These are phyloP conservation scores for Rhodophaea formosa DNA, from an alignment of 2,888 invertebrate genomes.

Conservation along the genomic window DNA sequence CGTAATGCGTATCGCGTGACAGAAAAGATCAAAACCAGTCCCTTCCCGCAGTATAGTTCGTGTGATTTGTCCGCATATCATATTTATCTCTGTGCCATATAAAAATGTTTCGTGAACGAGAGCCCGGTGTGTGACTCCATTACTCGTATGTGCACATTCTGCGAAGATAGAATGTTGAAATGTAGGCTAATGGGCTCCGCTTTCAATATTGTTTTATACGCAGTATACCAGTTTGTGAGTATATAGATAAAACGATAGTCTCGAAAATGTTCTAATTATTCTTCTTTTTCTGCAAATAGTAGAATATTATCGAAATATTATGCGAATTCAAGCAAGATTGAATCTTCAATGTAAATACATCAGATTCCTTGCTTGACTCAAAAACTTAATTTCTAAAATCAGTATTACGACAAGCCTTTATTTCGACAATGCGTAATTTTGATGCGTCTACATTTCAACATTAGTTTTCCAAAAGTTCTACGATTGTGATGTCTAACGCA, in stretches of 20 bases:
- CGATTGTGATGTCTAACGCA: no score
- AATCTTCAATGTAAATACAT: no score
- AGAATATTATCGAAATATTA: no score
- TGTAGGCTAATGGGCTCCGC: slow-evolving; percentile 5
- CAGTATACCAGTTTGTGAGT: not conserved
- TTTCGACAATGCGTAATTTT: no score
- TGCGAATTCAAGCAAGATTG: no score
- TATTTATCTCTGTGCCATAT: slow-evolving; percentile 4
- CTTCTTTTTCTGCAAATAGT: no score
- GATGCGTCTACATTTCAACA: no score
- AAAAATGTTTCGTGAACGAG: not conserved
- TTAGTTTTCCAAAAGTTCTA: no score
- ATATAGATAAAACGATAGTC: not conserved
- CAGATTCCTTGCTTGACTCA: no score
- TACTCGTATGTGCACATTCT: not conserved
- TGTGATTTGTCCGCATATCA: slow-evolving; percentile 1
- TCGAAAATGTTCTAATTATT: no score
- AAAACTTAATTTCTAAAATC: no score
- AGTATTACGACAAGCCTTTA: no score
- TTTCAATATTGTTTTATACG: not conserved
- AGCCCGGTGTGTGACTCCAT: not conserved
- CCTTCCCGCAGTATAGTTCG: not conserved
- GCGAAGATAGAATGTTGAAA: not conserved
- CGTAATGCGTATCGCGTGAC: slow-evolving; percentile 1
- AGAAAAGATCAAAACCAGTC: not conserved